Evolutionary conservation across 2,113 vertebrate species (phyloP), one percentile per base, ranked within the genome.

Genomic region (Poicephalus gulielmi): DNA sequence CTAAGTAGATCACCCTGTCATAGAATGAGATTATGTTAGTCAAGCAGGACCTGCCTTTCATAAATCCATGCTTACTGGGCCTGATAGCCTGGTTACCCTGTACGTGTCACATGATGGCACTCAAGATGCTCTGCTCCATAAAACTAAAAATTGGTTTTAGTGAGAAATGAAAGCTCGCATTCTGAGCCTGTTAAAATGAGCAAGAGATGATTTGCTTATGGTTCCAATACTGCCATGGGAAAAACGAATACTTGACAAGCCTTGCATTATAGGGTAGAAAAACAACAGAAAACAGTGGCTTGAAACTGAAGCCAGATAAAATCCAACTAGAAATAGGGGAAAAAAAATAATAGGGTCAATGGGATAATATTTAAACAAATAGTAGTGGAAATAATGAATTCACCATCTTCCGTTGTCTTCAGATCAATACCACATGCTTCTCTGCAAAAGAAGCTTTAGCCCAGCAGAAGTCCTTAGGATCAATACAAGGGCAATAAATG

Each of bases 401-500:
- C 50, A 46, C n/a, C 27, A 83, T 47, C 68, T 83, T 85, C 47
- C 83, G n/a, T 20, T 75, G 28, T 43, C 59, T 93, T 83, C 73
- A 68, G 85, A 94, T 96, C 92, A 86, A 96, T 92, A 94, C 23
- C 23, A 63, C 14, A 8, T 25, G 50, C 76, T 88, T 78, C 79
- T 60, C 46, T 78, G 35, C 60, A 86, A 83, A 47, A 71, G 10
- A 39, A 39, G 71, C 76, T 75, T 73, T 67, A 75, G 82, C 46
- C 68, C 88, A 70, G 82, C 49, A 86, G 25, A 80, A 86, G 50
- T 60, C 33, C 16, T 77, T 59, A 80, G 39, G 55, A 93, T 97
- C 95, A 88, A 88, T 94, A 88, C 50, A 41, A 63, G 30, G 43
- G 30, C 92, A 92, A 96, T 90, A 73, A 96, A 94, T 44, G 71